These are phyloP conservation scores for Pycnonotus jocosus DNA, from an alignment of 2,113 vertebrate species.

Conservation along the genomic window DNA sequence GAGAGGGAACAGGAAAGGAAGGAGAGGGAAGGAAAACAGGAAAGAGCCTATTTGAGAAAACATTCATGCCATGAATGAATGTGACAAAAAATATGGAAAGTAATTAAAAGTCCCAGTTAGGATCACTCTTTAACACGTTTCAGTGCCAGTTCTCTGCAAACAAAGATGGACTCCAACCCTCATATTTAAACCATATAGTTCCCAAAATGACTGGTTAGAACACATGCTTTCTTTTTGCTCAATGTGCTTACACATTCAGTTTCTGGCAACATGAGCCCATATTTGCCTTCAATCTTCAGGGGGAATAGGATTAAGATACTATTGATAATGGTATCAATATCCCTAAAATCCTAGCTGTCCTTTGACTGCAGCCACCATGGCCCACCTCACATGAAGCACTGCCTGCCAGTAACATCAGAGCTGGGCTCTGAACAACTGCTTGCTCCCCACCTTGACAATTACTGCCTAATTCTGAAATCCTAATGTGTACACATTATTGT, in stretches of 20 bases:
- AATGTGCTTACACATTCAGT: not conserved
- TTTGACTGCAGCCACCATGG: not conserved
- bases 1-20: not conserved
- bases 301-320: not conserved
- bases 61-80: not conserved
- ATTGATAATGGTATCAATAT: not conserved
- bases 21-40: not conserved
- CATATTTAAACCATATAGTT: accelerated
- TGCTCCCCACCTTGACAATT: not conserved
- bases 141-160: not conserved
- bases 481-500: accelerated
- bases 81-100: not conserved
- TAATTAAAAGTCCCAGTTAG: not conserved
- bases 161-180: not conserved
- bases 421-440: not conserved
- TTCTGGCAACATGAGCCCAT: not conserved
- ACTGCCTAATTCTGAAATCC: not conserved
- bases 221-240: not conserved
- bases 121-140: accelerated
- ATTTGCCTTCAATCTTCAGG: not conserved
- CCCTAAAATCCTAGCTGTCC: not conserved
- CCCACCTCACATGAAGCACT: not conserved
- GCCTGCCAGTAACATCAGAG: not conserved
- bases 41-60: not conserved
- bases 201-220: not conserved